phyloP scores from a whole-genome alignment of 1,140 invertebrate species.

The Drosophila sturtevanti region DNA sequence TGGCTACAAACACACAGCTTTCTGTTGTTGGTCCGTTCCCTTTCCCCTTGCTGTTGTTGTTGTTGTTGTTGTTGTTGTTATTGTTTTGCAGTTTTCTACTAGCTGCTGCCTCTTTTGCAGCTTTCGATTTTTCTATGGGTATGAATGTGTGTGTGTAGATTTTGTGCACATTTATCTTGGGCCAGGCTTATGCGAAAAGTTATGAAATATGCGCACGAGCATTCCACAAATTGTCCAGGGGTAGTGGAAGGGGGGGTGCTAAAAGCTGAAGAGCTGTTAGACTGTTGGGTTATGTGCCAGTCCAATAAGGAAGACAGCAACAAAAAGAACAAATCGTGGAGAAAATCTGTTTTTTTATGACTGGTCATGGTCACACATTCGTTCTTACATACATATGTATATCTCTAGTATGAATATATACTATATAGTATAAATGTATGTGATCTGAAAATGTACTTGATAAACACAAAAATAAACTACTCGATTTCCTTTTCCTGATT shows the following conservation, averaged over 20 bases:
- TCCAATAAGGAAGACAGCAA: slow-evolving; percentile 14
- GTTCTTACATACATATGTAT: slow-evolving; percentile 15
- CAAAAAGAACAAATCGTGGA: slow-evolving; percentile 41
- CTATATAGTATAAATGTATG: slow-evolving; percentile 21
- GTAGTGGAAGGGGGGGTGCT: not conserved
- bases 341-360: slow-evolving; percentile 59
- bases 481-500: not conserved
- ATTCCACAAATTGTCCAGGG: slow-evolving; percentile 68
- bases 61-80: slow-evolving; percentile 27
- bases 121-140: slow-evolving; percentile 74
- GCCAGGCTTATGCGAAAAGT: slow-evolving; percentile 79
- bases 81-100: slow-evolving; percentile 34
- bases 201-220: slow-evolving; percentile 80
- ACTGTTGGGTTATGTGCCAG: not conserved
- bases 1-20: slow-evolving; percentile 58
- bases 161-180: slow-evolving; percentile 77
- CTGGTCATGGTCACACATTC: slow-evolving; percentile 47
- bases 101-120: slow-evolving; percentile 59
- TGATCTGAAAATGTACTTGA: slow-evolving; percentile 56
- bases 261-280: not conserved
- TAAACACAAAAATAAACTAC: slow-evolving; percentile 1
- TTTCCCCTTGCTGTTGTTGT: not conserved
- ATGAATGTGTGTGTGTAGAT: slow-evolving; percentile 63
- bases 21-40: not conserved
- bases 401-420: slow-evolving; percentile 24